Evolutionary conservation across 1,140 invertebrate species (phyloP), one percentile per base, ranked within the genome.

Genomic region (Drosophila albomicans): DNA sequence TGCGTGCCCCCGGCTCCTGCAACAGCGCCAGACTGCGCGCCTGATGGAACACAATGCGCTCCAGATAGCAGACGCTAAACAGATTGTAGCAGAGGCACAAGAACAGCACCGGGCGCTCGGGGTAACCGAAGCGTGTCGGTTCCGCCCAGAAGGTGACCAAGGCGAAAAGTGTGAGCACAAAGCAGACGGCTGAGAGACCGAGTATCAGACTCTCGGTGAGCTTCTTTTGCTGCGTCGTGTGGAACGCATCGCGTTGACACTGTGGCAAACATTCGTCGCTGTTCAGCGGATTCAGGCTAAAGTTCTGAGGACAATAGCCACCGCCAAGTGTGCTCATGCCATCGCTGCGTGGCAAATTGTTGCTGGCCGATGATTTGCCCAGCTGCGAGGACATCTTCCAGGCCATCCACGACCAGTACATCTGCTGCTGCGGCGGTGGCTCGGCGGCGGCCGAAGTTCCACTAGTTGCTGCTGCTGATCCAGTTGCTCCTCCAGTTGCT

Each of bases 91-190:
- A 97, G 6, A 97, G 93, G n/a, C 96, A 96, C 32, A 98, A 93
- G 93, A 97, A 98, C n/a, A 98, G 95, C 45, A 97, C 96, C 0
- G 97, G 96, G 41, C 97, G 93, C 87, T 98, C 97, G 0, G 97
- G 97, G 93, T 97, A 98, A 13, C 95, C 94, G 86, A 97, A 97
- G 73, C 96, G 93, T 15, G 95, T 95, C 0, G 96, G 95, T 81
- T 98, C 97, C 38, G 98, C 95, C 92, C 97, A 95, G 93, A 98
- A 99, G 0, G 98, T 99, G 20, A 98, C 93, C 64, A 99, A 93
- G 0, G 97, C 97, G 88, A 98, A 97, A 1, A 96, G 93, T 0
- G 97, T 98, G 8, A 97, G 97, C 5, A 97, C 93, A 64, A 98
- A 94, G 78, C 97, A 98, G 1, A 98, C 93, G 91, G 96, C 96